Percentiles rank a stretch among this genome's conserved stretches.
Conservation (phyloP, 2,797 vertebrate genomes). For the Cirrhinus mrigala region DNA sequence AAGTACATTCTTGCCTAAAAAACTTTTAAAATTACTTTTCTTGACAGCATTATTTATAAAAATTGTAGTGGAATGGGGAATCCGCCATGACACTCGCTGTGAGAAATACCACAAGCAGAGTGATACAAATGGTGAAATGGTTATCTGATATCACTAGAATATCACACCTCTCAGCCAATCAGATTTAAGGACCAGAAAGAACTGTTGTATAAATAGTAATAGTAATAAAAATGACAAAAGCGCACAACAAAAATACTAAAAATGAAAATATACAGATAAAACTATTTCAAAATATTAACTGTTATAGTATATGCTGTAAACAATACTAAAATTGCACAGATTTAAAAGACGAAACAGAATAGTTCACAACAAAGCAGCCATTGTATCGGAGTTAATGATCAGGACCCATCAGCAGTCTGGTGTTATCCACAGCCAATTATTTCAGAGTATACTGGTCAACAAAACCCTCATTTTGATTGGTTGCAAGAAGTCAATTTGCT, state of each 20-base stretch:
- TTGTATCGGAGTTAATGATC: slow-evolving; percentile 3
- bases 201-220: neutral
- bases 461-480: neutral
- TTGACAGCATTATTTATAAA: too few species aligned
- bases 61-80: too few species aligned
- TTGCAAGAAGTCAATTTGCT: neutral
- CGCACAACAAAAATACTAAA: neutral
- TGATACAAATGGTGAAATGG: too few species aligned
- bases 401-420: neutral
- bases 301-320: neutral
- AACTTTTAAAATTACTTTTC: too few species aligned
- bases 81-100: too few species aligned
- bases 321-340: neutral
- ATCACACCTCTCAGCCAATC: too few species aligned
- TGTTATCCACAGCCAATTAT: neutral
- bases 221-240: neutral
- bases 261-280: neutral
- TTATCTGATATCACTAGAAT: too few species aligned
- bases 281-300: neutral
- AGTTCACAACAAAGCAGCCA: neutral
- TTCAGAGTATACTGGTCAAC: neutral
- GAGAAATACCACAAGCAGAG: too few species aligned
- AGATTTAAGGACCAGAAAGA: too few species aligned
- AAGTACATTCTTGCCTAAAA: neutral
- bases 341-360: neutral